Conservation (phyloP, 2,888 invertebrate species). For the Drosophila robusta region DNA sequence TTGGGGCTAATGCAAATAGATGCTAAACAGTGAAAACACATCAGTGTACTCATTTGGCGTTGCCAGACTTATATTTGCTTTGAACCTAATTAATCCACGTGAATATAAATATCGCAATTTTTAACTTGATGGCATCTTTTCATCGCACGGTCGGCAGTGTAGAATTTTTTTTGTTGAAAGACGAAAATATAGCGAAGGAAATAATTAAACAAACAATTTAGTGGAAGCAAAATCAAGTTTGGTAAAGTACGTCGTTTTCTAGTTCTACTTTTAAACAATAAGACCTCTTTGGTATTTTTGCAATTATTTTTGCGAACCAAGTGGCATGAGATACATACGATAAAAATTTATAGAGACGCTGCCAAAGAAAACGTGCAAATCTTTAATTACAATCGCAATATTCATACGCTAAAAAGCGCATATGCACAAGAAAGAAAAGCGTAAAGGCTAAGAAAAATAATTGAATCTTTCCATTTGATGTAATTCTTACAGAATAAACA, state of each 20-base stretch:
- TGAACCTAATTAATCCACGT: constrained; percentile 9
- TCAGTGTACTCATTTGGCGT: not conserved
- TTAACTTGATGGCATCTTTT: constrained; percentile 26
- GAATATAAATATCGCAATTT: constrained; percentile 11
- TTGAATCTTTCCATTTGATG: not conserved
- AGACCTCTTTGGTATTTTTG: constrained; percentile 7
- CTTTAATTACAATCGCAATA: constrained; percentile 11
- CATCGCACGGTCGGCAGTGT: constrained; percentile 29
- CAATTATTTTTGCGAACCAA: constrained; percentile 20
- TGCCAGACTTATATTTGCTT: constrained; percentile 7
- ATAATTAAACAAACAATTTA: constrained; percentile 6
- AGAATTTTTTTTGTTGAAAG: constrained; percentile 32
- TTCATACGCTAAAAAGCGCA: not conserved
- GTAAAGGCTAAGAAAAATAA: not conserved
- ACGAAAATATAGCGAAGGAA: constrained; percentile 9
- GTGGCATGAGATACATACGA: constrained; percentile 57
- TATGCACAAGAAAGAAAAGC: not conserved
- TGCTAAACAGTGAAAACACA: not conserved
- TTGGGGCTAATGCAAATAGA: not conserved
- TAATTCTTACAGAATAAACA: constrained; percentile 36
- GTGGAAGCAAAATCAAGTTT: constrained; percentile 1
- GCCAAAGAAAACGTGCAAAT: constrained; percentile 24
- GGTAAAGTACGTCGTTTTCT: constrained; percentile 19
- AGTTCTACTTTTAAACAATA: not conserved
- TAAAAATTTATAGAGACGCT: constrained; percentile 39